Conservation (phyloP, 2,113 vertebrate genomes). For the Lutjanus erythropterus region DNA sequence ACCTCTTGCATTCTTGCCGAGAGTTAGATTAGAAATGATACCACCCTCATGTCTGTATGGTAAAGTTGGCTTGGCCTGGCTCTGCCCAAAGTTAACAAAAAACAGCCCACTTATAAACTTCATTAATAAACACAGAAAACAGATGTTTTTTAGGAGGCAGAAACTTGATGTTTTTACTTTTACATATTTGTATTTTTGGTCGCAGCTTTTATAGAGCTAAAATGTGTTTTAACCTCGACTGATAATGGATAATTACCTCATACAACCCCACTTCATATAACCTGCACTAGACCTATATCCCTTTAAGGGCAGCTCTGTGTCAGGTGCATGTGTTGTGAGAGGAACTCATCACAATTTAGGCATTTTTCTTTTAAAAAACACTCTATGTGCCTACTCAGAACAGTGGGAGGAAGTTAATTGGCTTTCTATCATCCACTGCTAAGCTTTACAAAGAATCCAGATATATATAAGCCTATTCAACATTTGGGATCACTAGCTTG, state of each 20-base stretch:
- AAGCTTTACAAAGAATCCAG: conserved; percentile 58
- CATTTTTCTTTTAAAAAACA: conserved; percentile 13
- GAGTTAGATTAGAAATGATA: background rate
- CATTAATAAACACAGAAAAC: background rate
- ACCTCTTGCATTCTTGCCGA: background rate
- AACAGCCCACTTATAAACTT: background rate
- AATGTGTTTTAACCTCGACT: no score
- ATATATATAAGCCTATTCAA: conserved; percentile 47
- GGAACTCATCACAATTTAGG: background rate
- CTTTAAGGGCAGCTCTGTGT: background rate
- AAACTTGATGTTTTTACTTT: background rate
- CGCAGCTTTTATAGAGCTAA: no score
- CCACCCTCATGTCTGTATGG: background rate
- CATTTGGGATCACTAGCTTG: conserved; percentile 63
- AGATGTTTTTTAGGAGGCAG: background rate
- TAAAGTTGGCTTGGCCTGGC: background rate
- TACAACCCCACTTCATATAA: no score
- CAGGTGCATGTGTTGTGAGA: conserved; percentile 10
- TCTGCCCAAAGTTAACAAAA: background rate
- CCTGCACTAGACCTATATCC: no score
- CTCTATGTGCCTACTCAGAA: conserved; percentile 8
- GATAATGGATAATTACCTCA: no score
- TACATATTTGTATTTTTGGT: background rate
- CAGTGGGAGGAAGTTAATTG: conserved; percentile 49
- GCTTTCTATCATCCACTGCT: conserved; percentile 52